Evolutionary conservation across 1,140 invertebrate genomes (phyloP).

Genomic region (Pomacea maculata): DNA sequence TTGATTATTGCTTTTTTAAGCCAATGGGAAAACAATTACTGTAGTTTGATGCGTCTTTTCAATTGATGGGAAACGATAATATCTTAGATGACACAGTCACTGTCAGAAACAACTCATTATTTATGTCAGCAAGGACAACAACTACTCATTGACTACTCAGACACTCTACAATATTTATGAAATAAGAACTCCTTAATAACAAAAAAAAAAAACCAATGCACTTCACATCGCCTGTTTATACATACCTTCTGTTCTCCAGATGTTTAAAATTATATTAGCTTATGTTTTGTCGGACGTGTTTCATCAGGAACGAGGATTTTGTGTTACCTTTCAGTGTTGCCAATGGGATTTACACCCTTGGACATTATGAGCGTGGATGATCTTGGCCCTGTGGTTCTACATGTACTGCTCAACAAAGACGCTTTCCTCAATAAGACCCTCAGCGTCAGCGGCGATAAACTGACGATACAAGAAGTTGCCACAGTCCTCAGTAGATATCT

Average conservation of each 20-base stretch:
- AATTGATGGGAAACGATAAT: too few species aligned
- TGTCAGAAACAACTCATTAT: too few species aligned
- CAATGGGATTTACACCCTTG: constrained; percentile 51
- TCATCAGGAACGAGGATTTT: not conserved
- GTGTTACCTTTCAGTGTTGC: constrained; percentile 39
- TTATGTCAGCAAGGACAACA: too few species aligned
- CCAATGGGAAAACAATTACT: too few species aligned
- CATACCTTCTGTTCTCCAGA: too few species aligned
- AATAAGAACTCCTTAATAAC: too few species aligned
- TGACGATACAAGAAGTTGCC: constrained; percentile 53
- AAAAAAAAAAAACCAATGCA: not conserved
- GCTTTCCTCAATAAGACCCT: constrained; percentile 47
- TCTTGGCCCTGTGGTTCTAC: constrained; percentile 45
- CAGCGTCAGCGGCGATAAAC: constrained; percentile 54
- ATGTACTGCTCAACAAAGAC: constrained; percentile 38
- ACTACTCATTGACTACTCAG: too few species aligned
- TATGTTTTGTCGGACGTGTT: not conserved
- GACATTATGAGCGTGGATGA: constrained; percentile 55
- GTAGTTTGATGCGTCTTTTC: too few species aligned
- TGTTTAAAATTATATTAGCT: not conserved
- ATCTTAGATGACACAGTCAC: too few species aligned
- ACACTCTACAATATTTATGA: too few species aligned
- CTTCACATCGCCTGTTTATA: not conserved
- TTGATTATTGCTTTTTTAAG: too few species aligned
- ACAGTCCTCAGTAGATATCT: constrained; percentile 37